Evolutionary conservation across 37 sponge, comb jelly and placozoan species (phyloP), one percentile per base, ranked within the genome.

Genomic region (Geodia barretti): DNA sequence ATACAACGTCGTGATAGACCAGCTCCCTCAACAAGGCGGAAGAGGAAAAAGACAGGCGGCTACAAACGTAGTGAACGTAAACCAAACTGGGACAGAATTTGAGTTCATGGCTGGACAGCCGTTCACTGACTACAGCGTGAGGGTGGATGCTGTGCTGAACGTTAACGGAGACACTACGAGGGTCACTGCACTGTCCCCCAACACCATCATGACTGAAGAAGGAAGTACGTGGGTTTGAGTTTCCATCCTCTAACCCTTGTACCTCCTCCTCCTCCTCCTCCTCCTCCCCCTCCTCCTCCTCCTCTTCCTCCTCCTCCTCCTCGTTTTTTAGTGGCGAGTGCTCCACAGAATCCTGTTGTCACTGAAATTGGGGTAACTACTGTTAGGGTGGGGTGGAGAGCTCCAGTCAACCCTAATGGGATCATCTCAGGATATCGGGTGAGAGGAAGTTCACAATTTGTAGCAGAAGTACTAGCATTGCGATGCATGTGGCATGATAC

Each of bases 391-490:
- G 24, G 58, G 20, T 91, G 91, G 91, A n/a, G 41, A 8, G 66
- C 79, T 0, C 91, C 91, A 14, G 33, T 35, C 0, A 36, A 5
- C 1, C 87, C 80, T 62, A 83, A 91, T 70, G 91, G 91, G 21
- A 41, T 86, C 35, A 78, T 91, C 1, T 9, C 29, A 31, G 79
- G 63, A 39, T 86, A 91, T 68, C 24, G 70, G 62, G 62, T 87
- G 29, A 68, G 60, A 4, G 26, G 33, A 9, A 41, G 28, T 14
- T 1, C 35, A 19, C 47, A 54, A n/a, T 28, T 20, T 3, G 1
- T 23, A 32, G n/a, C n/a, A n/a, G n/a, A n/a, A n/a, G n/a, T n/a
- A n/a, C n/a, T n/a, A n/a, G n/a, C n/a, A n/a, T n/a, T n/a, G n/a
- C n/a, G n/a, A n/a, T n/a, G n/a, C n/a, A n/a, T n/a, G n/a, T n/a